phyloP scores from a whole-genome alignment of 2,888 invertebrate genomes.

The Odontocolon sp. region DNA sequence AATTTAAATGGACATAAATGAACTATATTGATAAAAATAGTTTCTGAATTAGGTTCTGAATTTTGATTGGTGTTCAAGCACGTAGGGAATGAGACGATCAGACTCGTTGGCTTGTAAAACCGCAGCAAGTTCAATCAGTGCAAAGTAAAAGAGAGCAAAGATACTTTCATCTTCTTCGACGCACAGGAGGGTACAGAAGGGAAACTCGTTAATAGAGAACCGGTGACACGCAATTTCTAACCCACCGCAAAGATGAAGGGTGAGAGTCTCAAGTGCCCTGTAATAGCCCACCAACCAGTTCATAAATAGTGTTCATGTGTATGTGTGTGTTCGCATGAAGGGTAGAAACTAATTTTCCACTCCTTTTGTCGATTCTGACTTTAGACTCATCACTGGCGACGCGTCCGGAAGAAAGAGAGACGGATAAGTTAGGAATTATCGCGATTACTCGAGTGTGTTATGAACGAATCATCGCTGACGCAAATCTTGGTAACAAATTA shows the following conservation, averaged over 20 bases:
- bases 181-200: neutral
- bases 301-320: neutral
- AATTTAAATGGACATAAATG: no score
- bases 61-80: constrained; percentile 14
- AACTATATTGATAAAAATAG: no score
- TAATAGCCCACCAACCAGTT: neutral
- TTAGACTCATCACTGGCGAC: no score
- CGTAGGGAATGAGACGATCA: constrained; percentile 23
- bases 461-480: no score
- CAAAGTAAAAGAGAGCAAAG: constrained; percentile 32
- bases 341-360: constrained; percentile 47
- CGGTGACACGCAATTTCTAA: constrained; percentile 45
- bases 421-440: neutral
- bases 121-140: constrained; percentile 47
- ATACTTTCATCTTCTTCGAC: neutral
- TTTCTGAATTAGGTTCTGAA: no score
- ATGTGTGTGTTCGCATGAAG: neutral
- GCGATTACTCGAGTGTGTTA: no score
- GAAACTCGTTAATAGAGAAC: constrained; percentile 42
- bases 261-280: constrained; percentile 29
- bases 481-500: no score
- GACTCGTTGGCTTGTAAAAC: constrained; percentile 43
- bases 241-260: constrained; percentile 36
- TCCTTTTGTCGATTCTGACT: constrained; percentile 6
- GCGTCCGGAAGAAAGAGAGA: neutral